phyloP scores from a whole-genome alignment of 30 jellyfish, hydroid and myxozoan species.

The Mastigias papua region DNA sequence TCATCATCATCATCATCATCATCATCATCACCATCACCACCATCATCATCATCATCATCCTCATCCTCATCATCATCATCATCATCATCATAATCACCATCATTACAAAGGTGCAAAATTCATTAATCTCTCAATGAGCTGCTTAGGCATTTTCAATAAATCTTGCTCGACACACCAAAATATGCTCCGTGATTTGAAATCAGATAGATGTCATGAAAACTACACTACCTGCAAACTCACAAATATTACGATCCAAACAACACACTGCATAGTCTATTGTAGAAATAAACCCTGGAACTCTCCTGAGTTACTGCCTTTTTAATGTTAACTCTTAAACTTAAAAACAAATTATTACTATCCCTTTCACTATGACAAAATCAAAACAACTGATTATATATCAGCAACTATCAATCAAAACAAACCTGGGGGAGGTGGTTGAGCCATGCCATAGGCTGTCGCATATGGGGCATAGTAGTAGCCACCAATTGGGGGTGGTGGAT shows the following conservation, averaged over 20 bases:
- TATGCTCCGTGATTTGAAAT: background rate
- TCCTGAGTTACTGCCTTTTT: background rate
- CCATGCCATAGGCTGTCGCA: constrained; percentile 70
- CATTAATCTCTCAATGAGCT: no score
- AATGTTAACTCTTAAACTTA: background rate
- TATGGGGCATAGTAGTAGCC: constrained; percentile 81
- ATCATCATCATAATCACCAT: background rate
- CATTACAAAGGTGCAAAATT: no score
- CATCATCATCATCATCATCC: background rate
- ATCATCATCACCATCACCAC: background rate
- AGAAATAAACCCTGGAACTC: background rate
- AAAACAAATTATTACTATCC: no score
- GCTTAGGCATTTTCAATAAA: background rate
- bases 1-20: background rate
- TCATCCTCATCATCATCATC: background rate
- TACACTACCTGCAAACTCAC: background rate
- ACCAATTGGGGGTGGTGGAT: constrained; percentile 89
- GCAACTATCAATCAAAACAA: background rate
- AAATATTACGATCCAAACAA: background rate
- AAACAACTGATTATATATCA: no score
- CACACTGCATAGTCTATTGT: background rate
- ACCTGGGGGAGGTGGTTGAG: constrained; percentile 80
- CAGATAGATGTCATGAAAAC: background rate
- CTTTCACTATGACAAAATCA: no score
- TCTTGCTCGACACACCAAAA: background rate